Evolutionary conservation across 2,113 vertebrate species (phyloP), one percentile per base, ranked within the genome.

Genomic region (Cololabis saira): DNA sequence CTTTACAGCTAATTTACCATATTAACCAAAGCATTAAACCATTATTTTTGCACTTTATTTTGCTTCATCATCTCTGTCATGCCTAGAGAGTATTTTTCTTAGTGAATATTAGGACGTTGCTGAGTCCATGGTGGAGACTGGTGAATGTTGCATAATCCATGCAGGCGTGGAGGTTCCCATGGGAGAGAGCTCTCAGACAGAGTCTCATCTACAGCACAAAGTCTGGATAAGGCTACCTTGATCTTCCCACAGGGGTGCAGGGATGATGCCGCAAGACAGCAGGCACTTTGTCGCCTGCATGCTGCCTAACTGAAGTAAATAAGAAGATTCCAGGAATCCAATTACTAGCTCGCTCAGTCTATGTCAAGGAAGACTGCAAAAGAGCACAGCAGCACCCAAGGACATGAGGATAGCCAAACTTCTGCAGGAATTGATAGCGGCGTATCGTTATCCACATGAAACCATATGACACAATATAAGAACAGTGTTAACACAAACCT

Each of bases 241-340:
- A 88, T 89, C 85, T 80, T 78, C 75, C 88, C 81, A 61, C 58
- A 58, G 76, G 87, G 71, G 73, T 51, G 60, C 12, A 16, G 37
- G 59, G 55, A 82, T 78, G 80, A 82, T 56, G 74, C 83, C 82
- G 80, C 68, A 22, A 69, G 81, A 78, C 88, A 78, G 67, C 79
- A 77, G 82, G 83, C 80, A 74, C 83, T 87, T 87, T 86, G 83
- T 89, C 75, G 64, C 83, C 76, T 83, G 80, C 74, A 63, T 62
- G 68, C 76, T 77, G 82, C 72, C 76, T 83, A 74, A 69, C 78
- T 81, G 71, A 60, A 77, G 82, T 86, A 75, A 90, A 87, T 88
- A 90, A 88, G 87, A 86, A 88, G 87, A 91, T 89, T 91, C 81
- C 71, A 71, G 63, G 67, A 90, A 90, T 86, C 90, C 85, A 91